Evolutionary conservation across 1,140 invertebrate genomes (phyloP).

Genomic region (Ganaspis sp.): DNA sequence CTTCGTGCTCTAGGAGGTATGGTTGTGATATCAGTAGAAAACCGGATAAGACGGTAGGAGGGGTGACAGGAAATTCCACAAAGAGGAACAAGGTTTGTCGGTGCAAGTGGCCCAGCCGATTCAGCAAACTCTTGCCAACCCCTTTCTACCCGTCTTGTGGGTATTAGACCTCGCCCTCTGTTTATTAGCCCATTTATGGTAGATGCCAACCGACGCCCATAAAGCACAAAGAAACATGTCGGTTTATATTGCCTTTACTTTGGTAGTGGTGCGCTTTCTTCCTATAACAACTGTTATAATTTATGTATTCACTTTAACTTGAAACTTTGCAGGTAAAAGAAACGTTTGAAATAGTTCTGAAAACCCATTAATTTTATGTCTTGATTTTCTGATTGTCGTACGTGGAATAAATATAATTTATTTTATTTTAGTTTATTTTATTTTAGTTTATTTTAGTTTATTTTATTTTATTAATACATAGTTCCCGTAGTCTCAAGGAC

Average conservation of each 20-base stretch:
- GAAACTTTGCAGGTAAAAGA: neutral
- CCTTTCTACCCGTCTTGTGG: constrained; percentile 38
- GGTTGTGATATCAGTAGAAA: constrained; percentile 19
- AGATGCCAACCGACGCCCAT: constrained; percentile 47
- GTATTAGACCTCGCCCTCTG: constrained; percentile 53
- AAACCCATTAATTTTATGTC: neutral
- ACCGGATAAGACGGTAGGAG: constrained; percentile 6
- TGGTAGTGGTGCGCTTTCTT: constrained; percentile 37
- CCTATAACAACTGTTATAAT: constrained; percentile 57
- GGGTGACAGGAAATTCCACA: neutral
- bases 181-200: constrained; percentile 62
- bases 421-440: too few species aligned
- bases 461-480: too few species aligned
- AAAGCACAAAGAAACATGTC: constrained; percentile 59
- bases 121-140: neutral
- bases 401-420: too few species aligned
- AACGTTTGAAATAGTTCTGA: neutral
- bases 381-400: neutral
- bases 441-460: too few species aligned
- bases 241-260: constrained; percentile 53
- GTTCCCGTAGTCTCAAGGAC: too few species aligned
- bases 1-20: constrained; percentile 1
- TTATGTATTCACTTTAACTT: constrained; percentile 61
- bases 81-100: neutral
- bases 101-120: neutral